Conservation (phyloP, 2,888 invertebrate species). For the Gastrophysa polygoni region DNA sequence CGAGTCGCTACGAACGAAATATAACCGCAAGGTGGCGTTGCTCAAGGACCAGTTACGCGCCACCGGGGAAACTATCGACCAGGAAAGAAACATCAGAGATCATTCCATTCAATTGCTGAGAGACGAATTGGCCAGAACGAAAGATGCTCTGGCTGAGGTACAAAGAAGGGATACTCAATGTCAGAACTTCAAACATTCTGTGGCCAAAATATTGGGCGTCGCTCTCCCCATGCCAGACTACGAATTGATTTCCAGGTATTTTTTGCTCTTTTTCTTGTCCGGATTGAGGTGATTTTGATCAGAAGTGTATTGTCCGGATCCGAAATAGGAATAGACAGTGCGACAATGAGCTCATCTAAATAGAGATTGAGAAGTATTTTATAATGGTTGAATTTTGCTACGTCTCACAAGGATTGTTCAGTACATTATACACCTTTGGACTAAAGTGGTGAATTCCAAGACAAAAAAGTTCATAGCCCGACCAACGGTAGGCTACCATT, state of each 20-base stretch:
- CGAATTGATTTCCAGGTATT: slow-evolving; percentile 61
- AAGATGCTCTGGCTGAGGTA: slow-evolving; percentile 75
- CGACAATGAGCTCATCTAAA: no score
- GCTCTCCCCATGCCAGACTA: slow-evolving; percentile 64
- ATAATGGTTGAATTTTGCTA: no score
- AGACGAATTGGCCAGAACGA: slow-evolving; percentile 77
- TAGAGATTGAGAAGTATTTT: no score
- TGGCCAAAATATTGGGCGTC: slow-evolving; percentile 64
- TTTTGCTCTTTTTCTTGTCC: no score
- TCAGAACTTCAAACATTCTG: slow-evolving; percentile 71
- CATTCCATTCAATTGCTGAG: slow-evolving; percentile 73
- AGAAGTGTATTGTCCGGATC: no score
- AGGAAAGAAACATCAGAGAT: slow-evolving; percentile 72
- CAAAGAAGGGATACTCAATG: slow-evolving; percentile 79
- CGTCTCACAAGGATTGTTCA: no score
- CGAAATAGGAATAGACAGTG: no score
- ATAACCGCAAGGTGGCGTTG: slow-evolving; percentile 73
- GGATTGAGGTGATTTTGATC: no score
- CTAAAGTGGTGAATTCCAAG: no score
- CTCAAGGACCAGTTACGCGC: slow-evolving; percentile 75
- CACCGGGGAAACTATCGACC: slow-evolving; percentile 71
- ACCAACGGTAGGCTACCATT: no score
- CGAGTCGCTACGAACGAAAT: slow-evolving; percentile 76
- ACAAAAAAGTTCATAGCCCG: no score
- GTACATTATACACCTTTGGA: no score